Base-by-base conservation (phyloP, 2,888 invertebrate species). In the Dolichopus griseipennis region DNA sequence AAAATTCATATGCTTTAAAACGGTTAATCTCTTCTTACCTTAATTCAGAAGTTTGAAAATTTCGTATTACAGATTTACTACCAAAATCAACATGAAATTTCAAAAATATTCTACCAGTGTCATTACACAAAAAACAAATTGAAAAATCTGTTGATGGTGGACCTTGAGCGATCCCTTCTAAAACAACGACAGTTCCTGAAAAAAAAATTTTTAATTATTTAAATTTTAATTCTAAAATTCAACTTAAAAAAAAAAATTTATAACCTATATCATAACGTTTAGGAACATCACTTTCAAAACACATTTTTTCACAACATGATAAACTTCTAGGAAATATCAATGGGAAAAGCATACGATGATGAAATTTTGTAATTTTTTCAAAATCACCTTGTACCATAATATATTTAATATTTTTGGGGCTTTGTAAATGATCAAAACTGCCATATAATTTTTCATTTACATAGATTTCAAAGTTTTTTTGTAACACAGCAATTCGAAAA, bases 271-370 rank as follows among this genome's bases (percentile, higher is more conserved):
- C 80, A 66, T 81, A 81, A 64, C 78, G 77, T 18, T 76, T 73
- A 0, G 80, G 81, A 5, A 79, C 80, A 71, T 81, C 81, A 71
- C 80, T 81, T 69, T 79, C 79, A 66, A 81, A 81, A 34, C 80
- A 78, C 41, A 81, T 77, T 33, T 76, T 76, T 64, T 81, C 81
- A 1, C 75, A 69, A 43, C 76, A 77, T 66, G 77, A 71, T 1
- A 81, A 71, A 21, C 74, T 76, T 61, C 76, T 76, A 0, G 80
- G 80, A 72, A 81, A 81, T 10, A 80, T 77, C 62, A 80, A 66
- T 0, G 80, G 80, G 69, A 79, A 81, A 22, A 81, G 71, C 77
- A 79, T 79, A 41, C 81, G 75, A 70, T 81, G 81, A 73, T 81
- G 81, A 69, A 81, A 81, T 71, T 80, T 79, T 2, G 78, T 78